Conservation (phyloP, 2,113 vertebrate species). For the Nibea coibor region DNA sequence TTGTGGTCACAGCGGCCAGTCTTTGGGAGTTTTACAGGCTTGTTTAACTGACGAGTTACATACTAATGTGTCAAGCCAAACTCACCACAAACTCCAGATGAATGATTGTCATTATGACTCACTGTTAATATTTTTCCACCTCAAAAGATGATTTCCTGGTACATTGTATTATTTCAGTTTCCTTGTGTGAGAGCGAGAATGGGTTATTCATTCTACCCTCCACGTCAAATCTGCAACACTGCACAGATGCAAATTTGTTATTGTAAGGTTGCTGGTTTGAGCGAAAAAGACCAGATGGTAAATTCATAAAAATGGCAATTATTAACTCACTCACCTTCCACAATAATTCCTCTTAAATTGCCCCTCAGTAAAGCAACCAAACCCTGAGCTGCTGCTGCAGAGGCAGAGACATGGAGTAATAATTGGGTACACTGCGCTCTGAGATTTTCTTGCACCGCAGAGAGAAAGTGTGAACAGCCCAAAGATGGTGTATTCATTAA, state of each 20-base stretch:
- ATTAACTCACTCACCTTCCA: conserved; percentile 38
- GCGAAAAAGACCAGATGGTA: conserved; percentile 12
- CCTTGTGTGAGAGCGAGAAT: not conserved
- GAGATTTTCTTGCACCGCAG: conserved; percentile 41
- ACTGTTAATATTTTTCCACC: not conserved
- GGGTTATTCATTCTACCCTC: not conserved
- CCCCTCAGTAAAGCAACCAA: conserved; percentile 53
- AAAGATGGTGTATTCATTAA: conserved; percentile 65
- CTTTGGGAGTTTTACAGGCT: no score
- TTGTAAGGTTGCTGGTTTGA: conserved; percentile 1
- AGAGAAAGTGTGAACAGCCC: conserved; percentile 48
- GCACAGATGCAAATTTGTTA: conserved; percentile 10
- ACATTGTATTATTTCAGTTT: not conserved
- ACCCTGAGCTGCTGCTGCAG: conserved; percentile 29
- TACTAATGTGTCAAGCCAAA: not conserved
- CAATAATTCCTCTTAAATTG: conserved; percentile 55
- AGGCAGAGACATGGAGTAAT: conserved; percentile 52
- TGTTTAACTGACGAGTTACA: no score
- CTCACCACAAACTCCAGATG: not conserved
- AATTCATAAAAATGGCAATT: conserved; percentile 39
- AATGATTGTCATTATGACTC: not conserved
- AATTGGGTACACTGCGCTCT: conserved; percentile 57
- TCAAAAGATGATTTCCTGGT: not conserved
- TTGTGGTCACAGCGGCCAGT: no score
- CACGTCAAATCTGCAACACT: not conserved